phyloP scores from a whole-genome alignment of 2,888 invertebrate genomes.

The Ptilodon capucinus region DNA sequence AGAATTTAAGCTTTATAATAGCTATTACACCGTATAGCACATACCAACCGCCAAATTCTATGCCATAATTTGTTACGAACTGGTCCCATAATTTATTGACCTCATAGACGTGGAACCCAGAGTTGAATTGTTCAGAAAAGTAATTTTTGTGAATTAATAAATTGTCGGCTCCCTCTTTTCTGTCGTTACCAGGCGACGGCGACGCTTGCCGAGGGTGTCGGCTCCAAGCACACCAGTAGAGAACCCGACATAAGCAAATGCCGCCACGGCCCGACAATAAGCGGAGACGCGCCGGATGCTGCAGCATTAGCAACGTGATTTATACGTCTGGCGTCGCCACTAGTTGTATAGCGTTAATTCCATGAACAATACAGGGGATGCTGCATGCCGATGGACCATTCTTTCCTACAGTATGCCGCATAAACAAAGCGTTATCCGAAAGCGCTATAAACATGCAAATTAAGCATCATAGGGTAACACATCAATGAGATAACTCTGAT shows the following conservation, averaged over 20 bases:
- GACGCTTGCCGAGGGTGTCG: constrained; percentile 24
- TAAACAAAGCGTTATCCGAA: constrained; percentile 42
- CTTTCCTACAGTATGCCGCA: constrained; percentile 35
- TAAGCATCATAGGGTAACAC: constrained; percentile 41
- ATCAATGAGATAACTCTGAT: constrained; percentile 51
- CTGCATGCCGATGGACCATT: constrained; percentile 37
- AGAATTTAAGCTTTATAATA: no score
- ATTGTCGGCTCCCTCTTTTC: constrained; percentile 58
- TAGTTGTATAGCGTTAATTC: constrained; percentile 62
- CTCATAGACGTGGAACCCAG: constrained; percentile 6
- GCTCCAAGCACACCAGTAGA: background rate
- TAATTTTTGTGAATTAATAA: constrained; percentile 68
- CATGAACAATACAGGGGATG: constrained; percentile 63
- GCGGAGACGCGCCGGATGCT: constrained; percentile 73
- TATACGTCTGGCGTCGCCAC: constrained; percentile 75
- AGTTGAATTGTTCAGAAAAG: constrained; percentile 37
- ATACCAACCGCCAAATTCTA: background rate
- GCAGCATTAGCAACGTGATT: constrained; percentile 75
- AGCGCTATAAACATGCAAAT: constrained; percentile 60
- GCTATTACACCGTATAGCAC: background rate
- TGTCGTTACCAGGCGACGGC: constrained; percentile 41
- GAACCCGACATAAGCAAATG: constrained; percentile 53
- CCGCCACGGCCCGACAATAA: constrained; percentile 52
- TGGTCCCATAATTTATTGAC: background rate
- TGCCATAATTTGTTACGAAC: background rate